A percentile compares a stretch with the other conserved stretches of the same genome.
Conservation (phyloP, 2,888 invertebrate genomes). For the Drosophila anomelani region DNA sequence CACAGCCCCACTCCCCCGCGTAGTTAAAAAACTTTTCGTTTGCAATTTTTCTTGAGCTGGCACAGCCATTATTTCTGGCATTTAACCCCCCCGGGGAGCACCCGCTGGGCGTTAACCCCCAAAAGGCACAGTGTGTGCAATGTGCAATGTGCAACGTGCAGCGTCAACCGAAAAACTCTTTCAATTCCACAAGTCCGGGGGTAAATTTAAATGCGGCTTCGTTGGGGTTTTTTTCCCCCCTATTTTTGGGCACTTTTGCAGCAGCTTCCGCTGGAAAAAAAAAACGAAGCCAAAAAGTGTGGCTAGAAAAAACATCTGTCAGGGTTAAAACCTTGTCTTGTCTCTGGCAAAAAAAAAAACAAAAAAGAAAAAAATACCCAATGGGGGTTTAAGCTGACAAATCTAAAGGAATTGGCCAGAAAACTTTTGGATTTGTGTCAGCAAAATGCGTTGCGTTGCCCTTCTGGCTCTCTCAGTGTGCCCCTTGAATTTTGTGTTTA, state of each 20-base stretch:
- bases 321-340: slow-evolving; percentile 25
- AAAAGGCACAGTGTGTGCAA: slow-evolving; percentile 3
- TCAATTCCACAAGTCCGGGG: slow-evolving; percentile 53
- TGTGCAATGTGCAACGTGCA: slow-evolving; percentile 58
- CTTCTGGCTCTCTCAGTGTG: neutral
- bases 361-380: too few relatives aligned
- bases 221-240: neutral
- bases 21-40: slow-evolving; percentile 75
- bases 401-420: slow-evolving; percentile 35
- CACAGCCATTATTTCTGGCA: slow-evolving; percentile 71
- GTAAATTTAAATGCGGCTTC: slow-evolving; percentile 48
- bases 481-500: slow-evolving; percentile 13
- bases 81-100: slow-evolving; percentile 41
- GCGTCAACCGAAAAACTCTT: slow-evolving; percentile 59
- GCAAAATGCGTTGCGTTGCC: neutral
- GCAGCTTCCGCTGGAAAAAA: neutral
- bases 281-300: neutral
- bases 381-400: slow-evolving; percentile 26
- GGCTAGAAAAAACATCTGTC: slow-evolving; percentile 36
- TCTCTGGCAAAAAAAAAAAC: slow-evolving; percentile 3
- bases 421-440: slow-evolving; percentile 40
- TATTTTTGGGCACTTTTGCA: neutral
- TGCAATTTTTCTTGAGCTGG: slow-evolving; percentile 71
- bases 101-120: slow-evolving; percentile 17
- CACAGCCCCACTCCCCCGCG: slow-evolving; percentile 34